Evolutionary conservation across 2,888 invertebrate genomes (phyloP), one percentile per base, ranked within the genome.

Genomic region (Morpho deidamia): DNA sequence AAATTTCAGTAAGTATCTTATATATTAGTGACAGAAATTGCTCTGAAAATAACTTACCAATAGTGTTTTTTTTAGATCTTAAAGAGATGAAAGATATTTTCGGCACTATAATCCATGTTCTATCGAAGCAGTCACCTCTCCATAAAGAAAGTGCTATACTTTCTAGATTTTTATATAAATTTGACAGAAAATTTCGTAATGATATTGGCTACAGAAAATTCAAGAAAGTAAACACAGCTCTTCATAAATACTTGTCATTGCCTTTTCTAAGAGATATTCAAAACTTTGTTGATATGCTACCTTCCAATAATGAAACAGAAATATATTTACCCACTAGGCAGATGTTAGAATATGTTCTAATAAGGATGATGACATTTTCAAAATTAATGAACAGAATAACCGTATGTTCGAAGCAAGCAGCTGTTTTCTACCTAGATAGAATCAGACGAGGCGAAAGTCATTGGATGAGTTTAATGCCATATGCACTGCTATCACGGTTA

Each of bases 171-270:
- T 69, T 91, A 32, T 92, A 92, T 63, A 90, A 91, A 63, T 91
- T 89, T 76, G 91, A 91, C 61, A 88, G 83, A 55, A 92, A 92
- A 70, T 91, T 92, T 64, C 80, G 91, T 11, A 87, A 79, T 60
- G 92, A 92, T 60, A 91, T 91, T 55, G 92, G 92, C 0, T 84
- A 90, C 43, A 87, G 88, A 61, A 79, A 82, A 60, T 86, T 92
- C 58, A 90, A 83, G 61, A 92, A 91, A 74, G 81, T 91, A 0
- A 90, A 91, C 58, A 78, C 85, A 55, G 86, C 90, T 2, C 62
- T 92, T 23, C 76, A 83, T 7, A 91, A 83, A 67, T 92, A 91
- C 69, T 72, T 91, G 39, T 67, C 69, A 35, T 58, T 92, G 11
- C 78, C 86, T 50, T 62, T 92, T 4, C 65, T 84, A 33, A 91